Base-by-base conservation (phyloP, 1,140 invertebrate genomes). In the Tetraneura akinire region DNA sequence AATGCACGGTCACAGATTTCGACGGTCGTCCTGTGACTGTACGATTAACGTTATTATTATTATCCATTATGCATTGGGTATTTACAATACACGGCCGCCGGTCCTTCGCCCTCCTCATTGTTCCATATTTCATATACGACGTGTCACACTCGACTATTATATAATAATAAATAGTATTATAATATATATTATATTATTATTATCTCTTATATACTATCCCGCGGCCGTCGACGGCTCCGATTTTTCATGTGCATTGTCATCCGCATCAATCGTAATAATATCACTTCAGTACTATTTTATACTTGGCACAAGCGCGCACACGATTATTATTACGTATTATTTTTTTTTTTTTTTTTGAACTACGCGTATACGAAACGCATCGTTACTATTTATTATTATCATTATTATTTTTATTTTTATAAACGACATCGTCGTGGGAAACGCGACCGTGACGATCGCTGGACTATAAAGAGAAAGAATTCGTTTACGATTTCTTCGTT, bases 401-500 rank as follows among this genome's bases (percentile, higher is more conserved):
- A n/a, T n/a, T n/a, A 37, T 37, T 4, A 4, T 37, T 37, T 4
- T 37, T 37, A 37, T 37, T 70, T 49, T 68, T 68, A 68, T 47
- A 45, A 68, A 68, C 45, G 14, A 60, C 64, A 37, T 32, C 78
- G 62, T 60, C 76, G 81, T 71, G 66, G 82, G 80, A 81, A 81
- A 64, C 42, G 29, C 66, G 66, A 70, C 66, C 66, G 66, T 70
- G 66, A 70, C 66, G 49, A 70, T 70, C 45, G 45, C 23, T 9
- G 66, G 49, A 70, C 26, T n/a, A n/a, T n/a, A n/a, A 16, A 70
- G 18, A 70, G 23, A 49, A 26, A 70, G 21, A 37, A 37, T 37
- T 37, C 32, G 8, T 49, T n/a, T 2, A 70, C 45, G 66, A 70
- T 66, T 81, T 80, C 71, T 78, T 81, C 74, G 82, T 84, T 83